A percentile compares a stretch with the other conserved stretches of the same genome.
Evolutionary conservation across 2,888 invertebrate species (phyloP).

Genomic region (Perizoma affinitatum): DNA sequence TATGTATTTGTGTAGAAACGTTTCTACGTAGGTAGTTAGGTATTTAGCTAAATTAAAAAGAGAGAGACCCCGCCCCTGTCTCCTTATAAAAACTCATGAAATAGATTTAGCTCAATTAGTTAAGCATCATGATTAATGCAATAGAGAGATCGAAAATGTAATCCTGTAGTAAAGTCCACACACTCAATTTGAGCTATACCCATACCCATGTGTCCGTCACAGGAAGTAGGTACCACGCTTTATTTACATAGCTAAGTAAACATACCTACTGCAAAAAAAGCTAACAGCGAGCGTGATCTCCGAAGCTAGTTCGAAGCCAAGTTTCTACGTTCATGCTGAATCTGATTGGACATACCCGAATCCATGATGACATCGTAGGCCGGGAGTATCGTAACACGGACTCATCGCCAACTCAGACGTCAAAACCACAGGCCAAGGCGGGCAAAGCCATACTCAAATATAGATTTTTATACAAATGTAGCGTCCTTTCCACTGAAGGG

Average conservation of each 20-base stretch:
- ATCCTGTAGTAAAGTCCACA: neutral
- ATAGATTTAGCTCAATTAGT: too few species aligned
- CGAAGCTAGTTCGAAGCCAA: slow-evolving; percentile 46
- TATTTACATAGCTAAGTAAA: slow-evolving; percentile 30
- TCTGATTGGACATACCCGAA: slow-evolving; percentile 70
- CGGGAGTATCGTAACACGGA: slow-evolving; percentile 44
- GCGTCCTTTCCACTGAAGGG: slow-evolving; percentile 63
- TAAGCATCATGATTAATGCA: too few species aligned
- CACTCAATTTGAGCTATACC: too few species aligned
- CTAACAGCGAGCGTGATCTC: slow-evolving; percentile 41
- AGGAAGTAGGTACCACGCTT: slow-evolving; percentile 1
- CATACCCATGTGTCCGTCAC: too few species aligned
- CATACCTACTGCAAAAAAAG: slow-evolving; percentile 15
- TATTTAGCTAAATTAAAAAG: neutral
- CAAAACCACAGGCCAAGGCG: slow-evolving; percentile 48
- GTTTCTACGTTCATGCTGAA: slow-evolving; percentile 47
- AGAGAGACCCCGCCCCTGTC: neutral
- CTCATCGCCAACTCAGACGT: slow-evolving; percentile 67
- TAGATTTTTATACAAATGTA: slow-evolving; percentile 52
- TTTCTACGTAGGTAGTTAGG: neutral
- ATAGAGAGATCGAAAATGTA: neutral
- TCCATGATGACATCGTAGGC: slow-evolving; percentile 68
- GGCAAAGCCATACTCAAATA: slow-evolving; percentile 52
- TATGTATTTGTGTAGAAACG: slow-evolving; percentile 32
- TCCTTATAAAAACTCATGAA: too few species aligned